Conservation (phyloP, 2,888 invertebrate genomes). For the Baccha elongata region DNA sequence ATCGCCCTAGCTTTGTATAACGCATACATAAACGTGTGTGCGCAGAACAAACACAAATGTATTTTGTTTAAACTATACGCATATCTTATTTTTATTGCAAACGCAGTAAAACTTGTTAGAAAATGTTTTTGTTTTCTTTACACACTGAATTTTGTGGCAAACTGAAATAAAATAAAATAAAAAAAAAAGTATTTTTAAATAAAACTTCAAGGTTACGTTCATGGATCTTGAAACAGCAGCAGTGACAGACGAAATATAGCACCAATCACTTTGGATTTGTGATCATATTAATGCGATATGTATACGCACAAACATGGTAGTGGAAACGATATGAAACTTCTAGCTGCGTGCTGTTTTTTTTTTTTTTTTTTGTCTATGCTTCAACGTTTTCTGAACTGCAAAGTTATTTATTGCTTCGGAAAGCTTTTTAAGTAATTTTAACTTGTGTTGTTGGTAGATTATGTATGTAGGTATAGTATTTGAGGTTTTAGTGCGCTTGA, state of each 20-base stretch:
- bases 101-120: slow-evolving; percentile 59
- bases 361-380: slow-evolving; percentile 20
- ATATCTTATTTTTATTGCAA: slow-evolving; percentile 50
- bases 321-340: background rate
- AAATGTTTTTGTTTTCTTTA: slow-evolving; percentile 35
- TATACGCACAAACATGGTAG: slow-evolving; percentile 58
- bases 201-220: slow-evolving; percentile 72
- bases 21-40: slow-evolving; percentile 25
- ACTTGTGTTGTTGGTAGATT: slow-evolving; percentile 23
- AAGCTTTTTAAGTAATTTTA: slow-evolving; percentile 49
- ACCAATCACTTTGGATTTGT: slow-evolving; percentile 59
- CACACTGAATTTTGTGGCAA: slow-evolving; percentile 48
- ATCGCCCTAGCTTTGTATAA: slow-evolving; percentile 39
- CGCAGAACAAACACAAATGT: slow-evolving; percentile 42
- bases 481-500: background rate
- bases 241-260: slow-evolving; percentile 49
- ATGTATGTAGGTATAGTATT: no score
- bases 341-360: slow-evolving; percentile 2
- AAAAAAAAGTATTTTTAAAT: slow-evolving; percentile 56
- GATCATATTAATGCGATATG: slow-evolving; percentile 40
- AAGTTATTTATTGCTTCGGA: slow-evolving; percentile 50
- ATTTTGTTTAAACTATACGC: slow-evolving; percentile 43
- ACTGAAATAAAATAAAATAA: slow-evolving; percentile 11
- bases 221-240: slow-evolving; percentile 60
- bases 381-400: no score